Base-by-base conservation (phyloP, 2,797 vertebrate genomes). In the Loris lydekkerianus region DNA sequence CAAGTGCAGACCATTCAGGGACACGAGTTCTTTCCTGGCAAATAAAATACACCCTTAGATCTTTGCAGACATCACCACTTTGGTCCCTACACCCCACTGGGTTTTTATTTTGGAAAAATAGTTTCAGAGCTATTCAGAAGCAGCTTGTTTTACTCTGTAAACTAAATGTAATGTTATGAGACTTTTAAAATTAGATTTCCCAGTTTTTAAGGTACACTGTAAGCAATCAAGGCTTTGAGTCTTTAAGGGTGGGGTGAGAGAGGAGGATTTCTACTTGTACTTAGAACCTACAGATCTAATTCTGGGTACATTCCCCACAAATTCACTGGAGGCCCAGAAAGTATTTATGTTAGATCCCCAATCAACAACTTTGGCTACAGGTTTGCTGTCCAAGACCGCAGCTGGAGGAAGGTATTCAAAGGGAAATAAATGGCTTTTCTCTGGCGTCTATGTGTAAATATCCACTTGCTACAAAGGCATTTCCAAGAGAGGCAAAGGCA, bases 101-200 rank as follows among this genome's bases (percentile, higher is more conserved):
- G 98, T 96, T 98, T 98, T 98, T 98, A 98, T 98, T 98, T 98
- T 97, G 97, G 97, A 97, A 96, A 98, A 97, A 97, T 75, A 96
- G 96, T 97, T 97, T 98, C 97, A 89, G 97, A 96, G 98, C 96
- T 96, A 91, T 81, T 96, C 96, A 86, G 0, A 94, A 96, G 94
- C 81, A 95, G 94, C 89, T 97, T 97, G 89, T 95, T 97, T 90
- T 82, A 86, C 77, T 89, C 93, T 88, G 93, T 96, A 96, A 98
- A 93, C 80, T 80, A 85, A 93, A 93, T 70, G 76, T 25, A 89
- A 96, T 86, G 91, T 93, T 96, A 94, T 56, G 84, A 97, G 91
- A 96, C 94, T 97, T 98, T 97, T 70, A 96, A 97, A 97, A 86
- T 90, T 84, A 83, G 96, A 89, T 93, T 97, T 97, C 78, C 37